Base-by-base conservation (phyloP, 2,113 vertebrate genomes). In the Stigmatopora nigra region DNA sequence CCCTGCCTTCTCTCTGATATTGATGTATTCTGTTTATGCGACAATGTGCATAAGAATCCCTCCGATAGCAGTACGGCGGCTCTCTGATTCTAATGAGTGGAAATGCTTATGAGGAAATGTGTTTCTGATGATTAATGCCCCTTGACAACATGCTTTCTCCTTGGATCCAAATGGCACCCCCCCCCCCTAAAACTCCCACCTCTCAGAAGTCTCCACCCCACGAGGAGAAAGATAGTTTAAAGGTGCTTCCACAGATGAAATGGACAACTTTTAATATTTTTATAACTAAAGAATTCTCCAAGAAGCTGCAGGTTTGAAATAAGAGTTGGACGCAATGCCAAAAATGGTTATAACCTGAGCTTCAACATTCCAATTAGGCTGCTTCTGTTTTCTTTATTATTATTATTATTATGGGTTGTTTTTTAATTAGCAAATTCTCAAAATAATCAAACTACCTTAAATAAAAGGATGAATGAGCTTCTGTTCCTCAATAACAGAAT, bases 51-150 rank as follows among this genome's bases (percentile, higher is more conserved):
- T 19, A 20, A 11, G 19, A 52, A 13, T 25, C 53, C 22, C 22
- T 20, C 12, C 5, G 12, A 52, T 13, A 25, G 4, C 76, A 84
- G 85, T 85, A 81, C 84, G 84, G 86, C 77, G 80, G 85, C 78
- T 68, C 75, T 71, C 72, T 78, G 76, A 83, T 78, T 79, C 85
- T 88, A 89, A 91, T 89, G 88, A 88, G 78, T 68, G 73, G 83
- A 85, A 85, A 81, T 87, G 88, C 87, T 89, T 89, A 88, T 88
- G 86, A 88, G 79, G 84, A 83, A 87, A 86, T 86, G 81, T 80
- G 86, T 88, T 88, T 89, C 82, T 0, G 68, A 79, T 88, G 87
- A 90, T 88, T 85, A 89, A 90, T 87, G 87, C 68, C 57, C 77
- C 73, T 81, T 88, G 90, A 91, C 90, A 90, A 86, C 78, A 73